Percentiles rank a stretch among this genome's conserved stretches.
phyloP scores from a whole-genome alignment of 2,113 vertebrate species.

The Clupea harengus region DNA sequence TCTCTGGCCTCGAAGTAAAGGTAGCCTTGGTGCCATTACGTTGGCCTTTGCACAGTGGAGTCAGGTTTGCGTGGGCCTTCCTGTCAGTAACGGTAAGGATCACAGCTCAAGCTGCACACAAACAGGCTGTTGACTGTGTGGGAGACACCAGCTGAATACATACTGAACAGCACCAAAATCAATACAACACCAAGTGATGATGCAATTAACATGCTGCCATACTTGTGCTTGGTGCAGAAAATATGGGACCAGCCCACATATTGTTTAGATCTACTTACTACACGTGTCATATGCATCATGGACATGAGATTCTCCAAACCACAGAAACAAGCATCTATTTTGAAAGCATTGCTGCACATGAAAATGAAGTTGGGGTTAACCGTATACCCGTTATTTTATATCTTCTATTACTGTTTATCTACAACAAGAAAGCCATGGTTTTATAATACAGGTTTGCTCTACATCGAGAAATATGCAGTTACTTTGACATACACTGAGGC shows the following conservation, averaged over 20 bases:
- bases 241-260: background rate
- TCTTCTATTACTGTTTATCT: background rate
- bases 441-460: background rate
- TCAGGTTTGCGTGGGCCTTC: conserved; percentile 60
- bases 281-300: background rate
- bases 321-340: background rate
- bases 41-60: conserved; percentile 38
- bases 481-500: background rate
- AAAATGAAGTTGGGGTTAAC: background rate
- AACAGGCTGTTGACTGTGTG: conserved; percentile 43
- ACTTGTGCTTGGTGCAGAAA: background rate
- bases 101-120: conserved; percentile 51
- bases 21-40: background rate
- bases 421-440: background rate
- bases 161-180: conserved; percentile 45
- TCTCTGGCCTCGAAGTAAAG: conserved; percentile 5
- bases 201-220: conserved; percentile 7
- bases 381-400: background rate
- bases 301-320: background rate
- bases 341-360: background rate
- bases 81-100: conserved; percentile 51
- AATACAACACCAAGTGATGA: conserved; percentile 25
- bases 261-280: background rate
- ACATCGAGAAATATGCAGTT: background rate
- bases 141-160: conserved; percentile 54